Conservation (phyloP, 2,797 vertebrate species). For the Coendou prehensilis region DNA sequence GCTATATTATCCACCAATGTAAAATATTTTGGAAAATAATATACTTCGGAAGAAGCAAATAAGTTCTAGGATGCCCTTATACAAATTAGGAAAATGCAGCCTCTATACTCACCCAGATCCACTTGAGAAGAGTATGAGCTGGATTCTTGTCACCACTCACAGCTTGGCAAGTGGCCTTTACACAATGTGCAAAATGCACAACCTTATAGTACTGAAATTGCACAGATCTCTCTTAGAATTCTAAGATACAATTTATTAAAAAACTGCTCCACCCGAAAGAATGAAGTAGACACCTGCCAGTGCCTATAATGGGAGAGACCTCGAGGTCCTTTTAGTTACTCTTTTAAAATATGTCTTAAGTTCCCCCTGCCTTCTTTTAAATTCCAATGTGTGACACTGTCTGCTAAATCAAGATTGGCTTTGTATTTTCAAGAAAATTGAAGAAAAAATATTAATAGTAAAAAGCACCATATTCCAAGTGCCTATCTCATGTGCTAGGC, state of each 20-base stretch:
- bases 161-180: not conserved
- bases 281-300: not conserved
- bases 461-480: not conserved
- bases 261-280: not conserved
- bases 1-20: not conserved
- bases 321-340: not conserved
- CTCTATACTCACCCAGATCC: not conserved
- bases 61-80: not conserved
- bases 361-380: not conserved
- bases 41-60: not conserved
- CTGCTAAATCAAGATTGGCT: not conserved
- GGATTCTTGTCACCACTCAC: not conserved
- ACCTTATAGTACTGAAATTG: not conserved
- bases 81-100: not conserved
- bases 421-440: slow-evolving; percentile 4
- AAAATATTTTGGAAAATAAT: slow-evolving; percentile 36
- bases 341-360: slow-evolving; percentile 27
- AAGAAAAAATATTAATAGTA: not conserved
- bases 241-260: not conserved
- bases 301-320: not conserved
- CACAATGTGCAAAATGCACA: not conserved
- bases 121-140: not conserved
- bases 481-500: not conserved
- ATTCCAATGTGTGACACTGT: not conserved
- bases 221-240: not conserved